phyloP scores from a whole-genome alignment of 2,797 vertebrate genomes.

The Neopelma chrysocephalum region DNA sequence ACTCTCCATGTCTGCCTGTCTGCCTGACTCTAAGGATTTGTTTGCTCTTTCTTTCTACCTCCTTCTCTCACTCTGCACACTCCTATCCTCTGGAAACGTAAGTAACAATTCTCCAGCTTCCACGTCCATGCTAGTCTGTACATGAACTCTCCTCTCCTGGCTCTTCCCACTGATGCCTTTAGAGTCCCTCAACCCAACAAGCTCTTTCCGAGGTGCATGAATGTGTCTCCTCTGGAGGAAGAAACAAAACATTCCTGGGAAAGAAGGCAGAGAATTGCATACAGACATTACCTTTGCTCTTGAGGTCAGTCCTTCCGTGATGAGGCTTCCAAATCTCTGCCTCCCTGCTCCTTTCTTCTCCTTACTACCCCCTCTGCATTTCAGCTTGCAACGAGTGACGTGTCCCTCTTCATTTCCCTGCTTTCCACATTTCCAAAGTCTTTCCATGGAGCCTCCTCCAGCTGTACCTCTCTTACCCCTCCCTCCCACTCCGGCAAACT shows the following conservation, averaged over 20 bases:
- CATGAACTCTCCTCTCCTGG: neutral
- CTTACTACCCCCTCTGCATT: constrained; percentile 21
- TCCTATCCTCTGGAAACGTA: neutral
- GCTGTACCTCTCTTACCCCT: constrained; percentile 54
- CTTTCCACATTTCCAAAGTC: constrained; percentile 39
- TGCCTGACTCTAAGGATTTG: neutral
- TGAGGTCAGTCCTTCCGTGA: constrained; percentile 42
- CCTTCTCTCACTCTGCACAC: neutral
- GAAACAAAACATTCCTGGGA: neutral
- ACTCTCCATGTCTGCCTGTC: neutral
- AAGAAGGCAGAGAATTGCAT: constrained; percentile 31
- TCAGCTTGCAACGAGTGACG: constrained; percentile 57
- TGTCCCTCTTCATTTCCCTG: constrained; percentile 38
- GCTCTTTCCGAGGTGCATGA: neutral
- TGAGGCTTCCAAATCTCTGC: constrained; percentile 29
- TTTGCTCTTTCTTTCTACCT: neutral
- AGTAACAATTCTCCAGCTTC: neutral
- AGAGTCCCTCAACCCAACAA: neutral
- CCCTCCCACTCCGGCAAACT: constrained; percentile 40
- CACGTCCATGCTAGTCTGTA: neutral
- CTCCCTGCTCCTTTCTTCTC: constrained; percentile 17
- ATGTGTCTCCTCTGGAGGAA: neutral
- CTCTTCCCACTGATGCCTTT: neutral
- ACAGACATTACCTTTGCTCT: constrained; percentile 63
- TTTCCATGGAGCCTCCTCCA: constrained; percentile 48